Percentiles rank a stretch among this genome's conserved stretches.
Evolutionary conservation across 2,797 vertebrate genomes (phyloP).

Genomic region (Eurystomus glaucurus): DNA sequence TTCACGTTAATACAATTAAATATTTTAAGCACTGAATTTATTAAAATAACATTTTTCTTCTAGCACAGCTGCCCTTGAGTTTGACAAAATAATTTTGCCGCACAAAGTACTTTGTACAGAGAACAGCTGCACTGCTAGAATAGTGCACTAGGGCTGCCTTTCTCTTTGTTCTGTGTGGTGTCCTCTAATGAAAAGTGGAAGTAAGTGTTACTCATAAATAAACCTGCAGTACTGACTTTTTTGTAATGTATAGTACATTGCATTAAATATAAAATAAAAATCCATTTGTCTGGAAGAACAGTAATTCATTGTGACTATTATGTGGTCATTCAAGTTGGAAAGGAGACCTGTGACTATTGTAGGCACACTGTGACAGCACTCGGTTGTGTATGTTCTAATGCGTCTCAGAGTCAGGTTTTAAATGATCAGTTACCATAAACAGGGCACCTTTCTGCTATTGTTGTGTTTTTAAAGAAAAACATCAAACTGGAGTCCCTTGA

Average conservation of each 20-base stretch:
- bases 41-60: slow-evolving; percentile 31
- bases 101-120: neutral
- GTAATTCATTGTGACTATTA: neutral
- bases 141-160: neutral
- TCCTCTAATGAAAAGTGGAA: neutral
- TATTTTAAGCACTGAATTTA: slow-evolving; percentile 25
- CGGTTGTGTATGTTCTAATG: neutral
- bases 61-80: neutral
- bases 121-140: neutral
- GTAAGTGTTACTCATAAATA: neutral
- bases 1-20: slow-evolving; percentile 39
- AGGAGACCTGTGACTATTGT: neutral
- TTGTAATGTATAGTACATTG: neutral
- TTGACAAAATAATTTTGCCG: neutral
- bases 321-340: neutral
- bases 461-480: neutral
- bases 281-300: neutral
- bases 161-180: neutral
- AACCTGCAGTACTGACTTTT: neutral
- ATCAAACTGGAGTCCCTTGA: neutral
- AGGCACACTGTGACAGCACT: neutral
- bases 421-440: neutral
- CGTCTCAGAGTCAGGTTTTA: neutral
- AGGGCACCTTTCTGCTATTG: neutral
- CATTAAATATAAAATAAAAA: neutral